Evolutionary conservation across 2,888 invertebrate species (phyloP).

Genomic region (Exephanes ischioxanthus): DNA sequence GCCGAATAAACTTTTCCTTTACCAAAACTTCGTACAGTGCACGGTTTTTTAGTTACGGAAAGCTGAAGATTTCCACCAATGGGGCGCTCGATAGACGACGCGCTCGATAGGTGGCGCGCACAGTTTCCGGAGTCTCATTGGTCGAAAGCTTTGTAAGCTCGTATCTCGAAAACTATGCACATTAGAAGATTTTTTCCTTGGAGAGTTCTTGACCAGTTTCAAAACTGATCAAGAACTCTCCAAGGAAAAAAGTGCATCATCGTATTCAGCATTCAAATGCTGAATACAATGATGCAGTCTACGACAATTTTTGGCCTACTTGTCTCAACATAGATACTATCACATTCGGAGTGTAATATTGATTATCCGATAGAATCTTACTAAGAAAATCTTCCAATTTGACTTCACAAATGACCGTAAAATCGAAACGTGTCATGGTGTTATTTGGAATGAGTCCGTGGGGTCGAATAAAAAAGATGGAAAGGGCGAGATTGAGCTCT

Average conservation of each 20-base stretch:
- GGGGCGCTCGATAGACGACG: background rate
- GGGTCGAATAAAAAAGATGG: background rate
- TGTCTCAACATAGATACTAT: too few species aligned
- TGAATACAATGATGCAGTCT: too few species aligned
- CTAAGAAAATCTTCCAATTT: too few species aligned
- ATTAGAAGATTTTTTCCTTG: background rate
- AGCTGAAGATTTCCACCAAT: background rate
- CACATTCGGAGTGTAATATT: too few species aligned
- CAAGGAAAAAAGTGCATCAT: too few species aligned
- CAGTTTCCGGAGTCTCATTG: background rate
- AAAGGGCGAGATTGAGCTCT: slow-evolving; percentile 4
- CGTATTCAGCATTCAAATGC: too few species aligned
- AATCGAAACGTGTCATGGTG: background rate
- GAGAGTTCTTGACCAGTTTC: background rate
- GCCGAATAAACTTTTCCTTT: background rate
- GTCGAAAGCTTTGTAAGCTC: background rate
- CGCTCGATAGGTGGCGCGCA: background rate
- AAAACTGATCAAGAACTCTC: too few species aligned
- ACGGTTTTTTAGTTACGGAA: background rate
- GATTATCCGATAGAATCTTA: too few species aligned
- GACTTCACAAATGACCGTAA: background rate
- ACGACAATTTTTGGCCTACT: too few species aligned
- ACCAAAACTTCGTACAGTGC: background rate
- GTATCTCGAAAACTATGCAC: background rate
- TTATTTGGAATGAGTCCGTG: background rate